A percentile compares a stretch with the other conserved stretches of the same genome.
These are phyloP conservation scores for Nanorana parkeri DNA, from an alignment of 2,113 vertebrate species.

Conservation along the genomic window DNA sequence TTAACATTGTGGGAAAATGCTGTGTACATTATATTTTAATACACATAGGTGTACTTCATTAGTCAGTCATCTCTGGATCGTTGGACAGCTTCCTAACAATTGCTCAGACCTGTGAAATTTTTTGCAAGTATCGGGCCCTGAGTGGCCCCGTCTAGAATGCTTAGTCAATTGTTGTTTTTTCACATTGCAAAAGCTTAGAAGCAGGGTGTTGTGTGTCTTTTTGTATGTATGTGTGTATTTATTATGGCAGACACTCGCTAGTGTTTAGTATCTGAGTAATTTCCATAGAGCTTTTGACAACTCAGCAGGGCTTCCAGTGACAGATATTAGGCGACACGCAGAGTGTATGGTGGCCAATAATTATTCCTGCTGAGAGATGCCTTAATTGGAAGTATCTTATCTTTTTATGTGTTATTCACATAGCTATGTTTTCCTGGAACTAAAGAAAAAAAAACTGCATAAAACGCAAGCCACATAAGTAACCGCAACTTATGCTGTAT, in stretches of 20 bases:
- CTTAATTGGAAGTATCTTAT: constrained; percentile 36
- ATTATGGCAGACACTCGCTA: not conserved
- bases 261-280: constrained; percentile 51
- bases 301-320: constrained; percentile 29
- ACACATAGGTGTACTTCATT: too few species aligned
- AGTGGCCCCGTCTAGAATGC: too few species aligned
- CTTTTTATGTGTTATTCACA: constrained; percentile 19
- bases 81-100: too few species aligned
- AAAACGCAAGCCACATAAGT: not conserved
- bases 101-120: too few species aligned
- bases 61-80: too few species aligned
- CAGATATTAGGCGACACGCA: constrained; percentile 24
- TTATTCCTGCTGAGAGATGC: constrained; percentile 30
- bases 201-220: not conserved
- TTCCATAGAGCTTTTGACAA: constrained; percentile 40
- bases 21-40: too few species aligned
- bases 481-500: not conserved
- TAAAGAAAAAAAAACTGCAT: not conserved
- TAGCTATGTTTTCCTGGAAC: constrained; percentile 24
- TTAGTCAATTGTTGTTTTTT: too few species aligned
- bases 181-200: too few species aligned
- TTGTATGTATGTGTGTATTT: constrained; percentile 14
- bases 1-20: too few species aligned
- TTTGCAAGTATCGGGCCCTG: too few species aligned
- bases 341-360: constrained; percentile 37